phyloP scores from a whole-genome alignment of 2,888 invertebrate species.

The Eristalis pertinax region DNA sequence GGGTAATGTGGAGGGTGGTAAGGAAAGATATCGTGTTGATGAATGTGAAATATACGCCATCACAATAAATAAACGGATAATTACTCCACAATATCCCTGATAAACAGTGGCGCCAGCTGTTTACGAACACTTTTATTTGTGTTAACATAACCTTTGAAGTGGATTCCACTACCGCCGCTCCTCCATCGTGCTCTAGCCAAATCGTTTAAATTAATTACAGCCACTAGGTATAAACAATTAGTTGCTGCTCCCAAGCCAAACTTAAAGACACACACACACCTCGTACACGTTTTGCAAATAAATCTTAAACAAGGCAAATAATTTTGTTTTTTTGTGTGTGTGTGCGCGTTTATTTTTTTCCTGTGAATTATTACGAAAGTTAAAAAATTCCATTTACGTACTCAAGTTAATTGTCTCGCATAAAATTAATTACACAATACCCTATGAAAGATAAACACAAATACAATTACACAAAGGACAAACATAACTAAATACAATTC shows the following conservation, averaged over 20 bases:
- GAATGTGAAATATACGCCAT: no score
- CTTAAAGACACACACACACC: background rate
- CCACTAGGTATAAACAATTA: background rate
- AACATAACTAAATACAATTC: background rate
- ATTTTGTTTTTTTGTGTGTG: background rate
- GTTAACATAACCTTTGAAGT: no score
- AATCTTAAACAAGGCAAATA: conserved; percentile 1
- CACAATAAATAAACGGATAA: no score
- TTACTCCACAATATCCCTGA: no score
- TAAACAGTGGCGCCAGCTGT: no score
- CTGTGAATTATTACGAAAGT: conserved; percentile 25
- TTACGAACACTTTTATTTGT: no score
- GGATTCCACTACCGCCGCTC: no score
- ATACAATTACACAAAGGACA: conserved; percentile 8
- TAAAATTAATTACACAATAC: conserved; percentile 46
- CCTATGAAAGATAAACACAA: conserved; percentile 28
- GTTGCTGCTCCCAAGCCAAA: background rate
- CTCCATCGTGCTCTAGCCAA: background rate
- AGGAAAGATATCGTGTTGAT: no score
- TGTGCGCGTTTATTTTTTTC: background rate
- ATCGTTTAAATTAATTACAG: background rate
- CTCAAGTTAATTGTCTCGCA: conserved; percentile 39
- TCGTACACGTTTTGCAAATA: conserved; percentile 12
- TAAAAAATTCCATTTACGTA: conserved; percentile 30
- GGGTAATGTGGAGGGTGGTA: no score